Evolutionary conservation across 2,888 invertebrate genomes (phyloP).

Genomic region (Drosophila prolongata): DNA sequence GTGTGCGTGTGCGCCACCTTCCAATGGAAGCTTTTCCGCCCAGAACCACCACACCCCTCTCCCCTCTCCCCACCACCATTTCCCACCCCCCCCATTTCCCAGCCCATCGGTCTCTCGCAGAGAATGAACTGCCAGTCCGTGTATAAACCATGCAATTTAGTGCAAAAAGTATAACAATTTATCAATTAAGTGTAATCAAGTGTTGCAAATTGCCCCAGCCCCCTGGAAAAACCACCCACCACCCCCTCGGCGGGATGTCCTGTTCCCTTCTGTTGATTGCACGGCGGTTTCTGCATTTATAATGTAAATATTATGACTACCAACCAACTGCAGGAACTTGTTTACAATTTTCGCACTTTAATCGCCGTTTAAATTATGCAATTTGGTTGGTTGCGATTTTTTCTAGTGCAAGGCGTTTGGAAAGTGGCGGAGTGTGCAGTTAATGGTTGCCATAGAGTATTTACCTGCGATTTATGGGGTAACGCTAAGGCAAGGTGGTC

Average conservation of each 20-base stretch:
- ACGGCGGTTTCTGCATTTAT: constrained; percentile 46
- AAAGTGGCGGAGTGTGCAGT: constrained; percentile 18
- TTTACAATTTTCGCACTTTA: constrained; percentile 62
- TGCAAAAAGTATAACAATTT: constrained; percentile 47
- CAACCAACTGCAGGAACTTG: constrained; percentile 60
- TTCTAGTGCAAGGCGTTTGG: constrained; percentile 9
- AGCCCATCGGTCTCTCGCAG: neutral
- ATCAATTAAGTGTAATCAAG: constrained; percentile 49
- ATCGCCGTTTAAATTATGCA: constrained; percentile 60
- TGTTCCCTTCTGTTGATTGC: constrained; percentile 31
- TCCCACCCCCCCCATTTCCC: no score
- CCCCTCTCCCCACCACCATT: neutral
- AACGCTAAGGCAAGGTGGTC: constrained; percentile 1
- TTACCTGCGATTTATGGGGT: constrained; percentile 41
- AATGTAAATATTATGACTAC: constrained; percentile 51
- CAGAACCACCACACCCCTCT: constrained; percentile 3
- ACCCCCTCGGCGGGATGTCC: neutral
- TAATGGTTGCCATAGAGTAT: constrained; percentile 43
- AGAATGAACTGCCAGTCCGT: constrained; percentile 55
- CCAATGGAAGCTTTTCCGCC: constrained; percentile 66
- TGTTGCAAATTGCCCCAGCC: constrained; percentile 28
- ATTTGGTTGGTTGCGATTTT: constrained; percentile 38
- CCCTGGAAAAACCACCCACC: neutral
- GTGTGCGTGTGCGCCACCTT: constrained; percentile 76
- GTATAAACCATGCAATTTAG: constrained; percentile 44